These are phyloP conservation scores for Aleiodes alternator DNA, from an alignment of 2,888 invertebrate genomes.

Conservation along the genomic window DNA sequence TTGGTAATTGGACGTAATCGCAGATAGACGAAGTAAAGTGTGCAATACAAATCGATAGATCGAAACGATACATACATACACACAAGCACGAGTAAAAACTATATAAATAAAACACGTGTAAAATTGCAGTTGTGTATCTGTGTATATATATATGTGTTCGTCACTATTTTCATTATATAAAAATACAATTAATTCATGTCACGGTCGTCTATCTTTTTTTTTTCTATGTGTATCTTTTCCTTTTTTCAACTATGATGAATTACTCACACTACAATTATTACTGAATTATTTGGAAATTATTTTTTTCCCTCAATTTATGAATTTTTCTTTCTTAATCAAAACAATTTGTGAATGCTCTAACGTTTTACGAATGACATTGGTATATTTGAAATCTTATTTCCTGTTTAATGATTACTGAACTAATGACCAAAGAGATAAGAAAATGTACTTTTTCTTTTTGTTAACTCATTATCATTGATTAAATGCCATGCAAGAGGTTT, in stretches of 20 bases:
- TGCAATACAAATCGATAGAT: slow-evolving; percentile 51
- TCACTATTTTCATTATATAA: slow-evolving; percentile 58
- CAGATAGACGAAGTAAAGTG: slow-evolving; percentile 38
- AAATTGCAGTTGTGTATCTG: slow-evolving; percentile 3
- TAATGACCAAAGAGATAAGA: slow-evolving; percentile 15
- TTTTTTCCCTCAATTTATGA: not conserved
- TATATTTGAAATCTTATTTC: not conserved
- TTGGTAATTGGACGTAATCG: slow-evolving; percentile 55
- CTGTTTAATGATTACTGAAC: not conserved
- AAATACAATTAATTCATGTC: slow-evolving; percentile 67
- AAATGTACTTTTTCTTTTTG: not conserved
- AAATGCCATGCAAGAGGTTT: not conserved
- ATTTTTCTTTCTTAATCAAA: no score
- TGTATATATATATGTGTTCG: not conserved
- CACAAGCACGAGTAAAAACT: not conserved
- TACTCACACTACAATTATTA: not conserved
- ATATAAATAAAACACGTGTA: slow-evolving; percentile 26
- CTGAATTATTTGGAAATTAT: not conserved
- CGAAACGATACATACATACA: slow-evolving; percentile 36
- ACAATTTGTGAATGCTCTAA: not conserved
- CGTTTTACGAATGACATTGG: not conserved
- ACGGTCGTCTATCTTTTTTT: slow-evolving; percentile 62
- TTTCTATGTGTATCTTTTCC: slow-evolving; percentile 42
- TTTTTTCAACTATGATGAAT: slow-evolving; percentile 56
- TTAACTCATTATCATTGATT: no score